Percentiles rank a stretch among this genome's conserved stretches.
These are phyloP conservation scores for Ardeotis arabs DNA, from an alignment of 2,113 vertebrate genomes.

Conservation along the genomic window DNA sequence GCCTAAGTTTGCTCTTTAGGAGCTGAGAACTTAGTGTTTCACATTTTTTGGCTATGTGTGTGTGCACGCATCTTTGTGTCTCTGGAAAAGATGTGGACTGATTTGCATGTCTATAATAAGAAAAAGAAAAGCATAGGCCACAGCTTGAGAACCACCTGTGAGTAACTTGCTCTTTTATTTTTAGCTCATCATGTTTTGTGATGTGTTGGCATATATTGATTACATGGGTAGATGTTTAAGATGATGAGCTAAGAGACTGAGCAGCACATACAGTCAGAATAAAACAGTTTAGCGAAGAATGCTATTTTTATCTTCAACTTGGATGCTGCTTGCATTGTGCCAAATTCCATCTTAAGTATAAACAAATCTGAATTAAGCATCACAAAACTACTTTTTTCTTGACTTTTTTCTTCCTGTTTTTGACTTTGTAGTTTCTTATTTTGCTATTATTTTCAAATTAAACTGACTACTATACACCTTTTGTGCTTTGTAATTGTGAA, in stretches of 20 bases:
- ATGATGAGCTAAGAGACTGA: constrained; percentile 9
- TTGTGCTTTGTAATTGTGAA: neutral
- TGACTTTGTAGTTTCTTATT: neutral
- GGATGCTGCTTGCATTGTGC: neutral
- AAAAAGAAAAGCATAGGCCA: neutral
- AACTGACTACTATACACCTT: neutral
- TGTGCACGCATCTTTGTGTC: neutral
- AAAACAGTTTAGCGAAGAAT: neutral
- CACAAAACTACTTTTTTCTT: neutral
- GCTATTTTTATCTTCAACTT: neutral
- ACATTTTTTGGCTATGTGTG: neutral
- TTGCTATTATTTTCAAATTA: neutral
- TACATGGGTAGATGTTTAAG: neutral
- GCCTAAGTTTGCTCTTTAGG: neutral
- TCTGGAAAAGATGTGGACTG: neutral
- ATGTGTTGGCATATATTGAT: constrained; percentile 22
- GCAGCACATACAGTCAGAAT: neutral
- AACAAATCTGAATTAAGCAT: neutral
- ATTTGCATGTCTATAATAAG: neutral
- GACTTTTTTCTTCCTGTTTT: neutral
- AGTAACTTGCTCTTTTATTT: constrained; percentile 24
- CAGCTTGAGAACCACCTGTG: constrained; percentile 41
- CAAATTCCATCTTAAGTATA: neutral
- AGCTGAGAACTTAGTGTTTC: neutral
- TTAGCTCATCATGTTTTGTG: neutral